Evolutionary conservation across 2,888 invertebrate genomes (phyloP), one percentile per base, ranked within the genome.

Genomic region (Amorpha juglandis): DNA sequence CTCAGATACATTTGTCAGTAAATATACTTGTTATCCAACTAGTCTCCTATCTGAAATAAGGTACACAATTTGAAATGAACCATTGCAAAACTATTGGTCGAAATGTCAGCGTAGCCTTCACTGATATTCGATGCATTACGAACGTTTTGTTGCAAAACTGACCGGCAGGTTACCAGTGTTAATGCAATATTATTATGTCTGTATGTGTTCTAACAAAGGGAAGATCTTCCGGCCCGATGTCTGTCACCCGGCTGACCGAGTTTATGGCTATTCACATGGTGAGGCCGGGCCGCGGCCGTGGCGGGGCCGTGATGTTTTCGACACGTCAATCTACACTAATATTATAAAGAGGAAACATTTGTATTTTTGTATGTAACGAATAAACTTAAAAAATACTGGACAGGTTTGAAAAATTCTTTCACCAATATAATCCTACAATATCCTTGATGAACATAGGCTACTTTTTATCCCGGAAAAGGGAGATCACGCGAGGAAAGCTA

Each of bases 71-170:
- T 52, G 14, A 48, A 45, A 55, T 50, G 63, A 27, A 33, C 42
- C 38, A 16, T 62, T 64, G 51, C 48, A 63, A 51, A 67, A 67
- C 45, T 14, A n/a, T 67, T 63, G 38, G 42, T n/a, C 63, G 12
- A 66, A 66, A 66, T 66, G 66, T 52, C 66, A 66, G 50, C 11
- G 42, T 42, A 52, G 51, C 66, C 66, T 66, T 66, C 66, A 16
- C 62, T 63, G 42, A 19, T 65, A 62, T 42, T 65, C 48, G 14
- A 21, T 27, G 27, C 55, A 48, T 38, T 51, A 47, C 21, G 51
- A 62, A 21, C 38, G 12, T 38, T 62, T 62, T 45, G 35, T 64
- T 58, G 58, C 64, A 58, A 55, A 58, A 64, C 53, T 58, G 64
- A 48, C 64, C 65, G 55, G 47, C 58, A 27, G 12, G 21, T 14